These are phyloP conservation scores for Nebria salina DNA, from an alignment of 2,888 invertebrate species.

Conservation along the genomic window DNA sequence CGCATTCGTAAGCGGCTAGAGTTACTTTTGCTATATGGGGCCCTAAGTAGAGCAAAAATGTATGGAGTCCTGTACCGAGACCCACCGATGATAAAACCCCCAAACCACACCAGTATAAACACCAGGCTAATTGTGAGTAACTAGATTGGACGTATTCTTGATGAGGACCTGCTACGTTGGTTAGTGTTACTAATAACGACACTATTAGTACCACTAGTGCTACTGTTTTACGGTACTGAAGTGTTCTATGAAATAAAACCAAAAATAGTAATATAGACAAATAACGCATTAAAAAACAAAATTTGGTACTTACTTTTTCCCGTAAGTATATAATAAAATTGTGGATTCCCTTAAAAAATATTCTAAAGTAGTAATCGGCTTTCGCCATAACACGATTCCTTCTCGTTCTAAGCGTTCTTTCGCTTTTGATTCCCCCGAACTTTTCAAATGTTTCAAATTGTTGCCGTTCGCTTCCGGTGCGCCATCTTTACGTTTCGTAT, in stretches of 20 bases:
- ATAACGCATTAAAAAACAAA: background rate
- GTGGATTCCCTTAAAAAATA: slow-evolving; percentile 81
- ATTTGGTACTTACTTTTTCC: slow-evolving; percentile 67
- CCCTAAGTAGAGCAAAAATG: slow-evolving; percentile 98
- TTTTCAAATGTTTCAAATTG: slow-evolving; percentile 35
- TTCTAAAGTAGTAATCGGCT: slow-evolving; percentile 80
- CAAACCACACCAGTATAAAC: slow-evolving; percentile 61
- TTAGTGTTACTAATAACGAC: slow-evolving; percentile 65
- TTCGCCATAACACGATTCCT: slow-evolving; percentile 81
- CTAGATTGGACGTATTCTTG: slow-evolving; percentile 68
- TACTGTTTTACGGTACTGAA: slow-evolving; percentile 70
- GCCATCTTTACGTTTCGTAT: slow-evolving; percentile 57
- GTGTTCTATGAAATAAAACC: slow-evolving; percentile 66
- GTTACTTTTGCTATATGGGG: slow-evolving; percentile 99
- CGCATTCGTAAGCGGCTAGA: slow-evolving; percentile 97
- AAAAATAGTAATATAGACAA: slow-evolving; percentile 22
- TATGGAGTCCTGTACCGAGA: slow-evolving; percentile 97
- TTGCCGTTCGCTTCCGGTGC: slow-evolving; percentile 53
- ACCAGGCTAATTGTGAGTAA: slow-evolving; percentile 59
- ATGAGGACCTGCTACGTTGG: slow-evolving; percentile 73
- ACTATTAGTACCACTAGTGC: slow-evolving; percentile 64
- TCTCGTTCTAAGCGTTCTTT: slow-evolving; percentile 70
- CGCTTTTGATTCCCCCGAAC: slow-evolving; percentile 54
- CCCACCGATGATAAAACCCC: slow-evolving; percentile 98
- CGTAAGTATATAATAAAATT: slow-evolving; percentile 69